Evolutionary conservation across 2,797 vertebrate species (phyloP), one percentile per base, ranked within the genome.

Genomic region (Notolabrus celidotus): DNA sequence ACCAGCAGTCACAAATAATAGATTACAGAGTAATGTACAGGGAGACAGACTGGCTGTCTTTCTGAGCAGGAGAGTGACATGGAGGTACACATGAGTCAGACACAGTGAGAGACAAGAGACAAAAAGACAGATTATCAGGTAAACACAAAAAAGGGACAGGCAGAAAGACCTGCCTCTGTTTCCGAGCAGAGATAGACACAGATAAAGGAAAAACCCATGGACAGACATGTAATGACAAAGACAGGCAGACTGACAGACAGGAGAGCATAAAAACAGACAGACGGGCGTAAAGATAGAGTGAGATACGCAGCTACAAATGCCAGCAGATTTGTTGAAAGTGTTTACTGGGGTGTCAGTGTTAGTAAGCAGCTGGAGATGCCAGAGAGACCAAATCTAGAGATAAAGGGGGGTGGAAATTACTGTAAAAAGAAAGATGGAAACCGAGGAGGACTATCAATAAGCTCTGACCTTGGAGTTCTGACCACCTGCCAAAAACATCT

Each of bases 391-490:
- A 77, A 79, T 75, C 49, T 59, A 22, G 15, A 52, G 50, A 43
- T 45, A 53, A 67, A 72, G 34, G 55, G 36, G 47, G 41, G 33
- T 65, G 47, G 41, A 56, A 71, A 59, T 36, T 23, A 67, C 54
- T 58, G 46, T 19, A 29, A 60, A 47, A 82, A 52, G n/a, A 77
- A 62, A 58, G 49, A 79, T 67, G 38, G 61, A 42, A 68, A 77
- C 81, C 25, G 57, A 11, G 9, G 43, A 41, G 12, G 41, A 79
- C 83, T 71, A 86, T 86, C 87, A 88, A 75, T 83, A 85, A 80
- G 53, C 68, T 71, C 45, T 81, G 86, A 93, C 90, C 89, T 89
- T 90, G 86, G 65, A 79, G 61, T 80, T 83, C 61, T 79, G 71
- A 75, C 52, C 77, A 81, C 58, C 70, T 84, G 78, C 79, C 86